Percentiles rank a stretch among this genome's conserved stretches.
These are phyloP conservation scores for Nomada flava DNA, from an alignment of 2,888 invertebrate species.

Conservation along the genomic window DNA sequence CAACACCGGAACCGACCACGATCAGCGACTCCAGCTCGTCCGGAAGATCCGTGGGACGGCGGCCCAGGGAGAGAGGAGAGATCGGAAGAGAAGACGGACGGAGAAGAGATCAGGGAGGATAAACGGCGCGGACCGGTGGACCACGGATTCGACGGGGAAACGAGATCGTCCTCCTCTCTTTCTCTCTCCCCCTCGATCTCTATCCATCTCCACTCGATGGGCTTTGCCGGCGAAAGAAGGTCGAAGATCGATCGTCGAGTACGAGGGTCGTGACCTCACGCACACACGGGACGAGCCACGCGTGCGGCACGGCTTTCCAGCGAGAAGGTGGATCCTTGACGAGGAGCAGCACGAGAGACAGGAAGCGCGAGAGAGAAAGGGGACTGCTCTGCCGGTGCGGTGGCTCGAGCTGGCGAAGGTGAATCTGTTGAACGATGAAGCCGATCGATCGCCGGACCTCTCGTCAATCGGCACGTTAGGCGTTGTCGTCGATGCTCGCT, in stretches of 20 bases:
- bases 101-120: constrained; percentile 18
- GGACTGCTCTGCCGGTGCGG: neutral
- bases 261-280: constrained; percentile 75
- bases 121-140: constrained; percentile 5
- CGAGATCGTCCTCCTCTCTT: constrained; percentile 42
- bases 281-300: constrained; percentile 65
- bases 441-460: constrained; percentile 23
- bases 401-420: constrained; percentile 10
- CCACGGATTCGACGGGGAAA: constrained; percentile 30
- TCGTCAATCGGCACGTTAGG: constrained; percentile 47
- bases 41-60: constrained; percentile 36
- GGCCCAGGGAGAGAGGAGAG: constrained; percentile 60
- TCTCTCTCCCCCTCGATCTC: constrained; percentile 69
- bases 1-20: constrained; percentile 38
- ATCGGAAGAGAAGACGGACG: constrained; percentile 21
- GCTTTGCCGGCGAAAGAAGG: constrained; percentile 75
- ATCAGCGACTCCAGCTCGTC: constrained; percentile 35
- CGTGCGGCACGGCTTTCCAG: constrained; percentile 53
- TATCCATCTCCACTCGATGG: constrained; percentile 66
- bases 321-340: constrained; percentile 35
- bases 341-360: neutral
- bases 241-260: constrained; percentile 77
- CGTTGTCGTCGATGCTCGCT: constrained; percentile 62
- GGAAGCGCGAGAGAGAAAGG: constrained; percentile 3
- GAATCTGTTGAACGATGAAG: constrained; percentile 47